Conservation (phyloP, 2,888 invertebrate genomes). For the Synanthedon formicaeformis region DNA sequence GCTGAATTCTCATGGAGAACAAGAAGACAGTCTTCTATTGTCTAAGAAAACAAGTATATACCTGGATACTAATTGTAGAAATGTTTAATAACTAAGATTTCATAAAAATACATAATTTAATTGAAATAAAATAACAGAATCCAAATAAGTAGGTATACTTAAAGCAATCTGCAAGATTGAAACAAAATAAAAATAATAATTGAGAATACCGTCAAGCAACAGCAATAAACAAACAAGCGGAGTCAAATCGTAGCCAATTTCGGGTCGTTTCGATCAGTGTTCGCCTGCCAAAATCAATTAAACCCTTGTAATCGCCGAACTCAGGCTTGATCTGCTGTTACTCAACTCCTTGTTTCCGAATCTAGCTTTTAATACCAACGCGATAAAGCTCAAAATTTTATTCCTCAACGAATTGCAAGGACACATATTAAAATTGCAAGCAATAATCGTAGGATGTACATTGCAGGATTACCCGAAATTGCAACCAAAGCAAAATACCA, state of each 20-base stretch:
- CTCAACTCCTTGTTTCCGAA: slow-evolving; percentile 5
- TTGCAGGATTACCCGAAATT: slow-evolving; percentile 54
- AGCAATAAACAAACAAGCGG: slow-evolving; percentile 33
- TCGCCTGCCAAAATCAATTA: slow-evolving; percentile 60
- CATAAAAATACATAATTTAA: too few species aligned
- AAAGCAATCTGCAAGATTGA: too few species aligned
- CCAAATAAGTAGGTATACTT: too few species aligned
- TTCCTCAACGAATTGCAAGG: not conserved
- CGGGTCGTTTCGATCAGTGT: slow-evolving; percentile 37
- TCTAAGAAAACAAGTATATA: too few species aligned
- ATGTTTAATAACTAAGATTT: too few species aligned
- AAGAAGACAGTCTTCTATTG: too few species aligned
- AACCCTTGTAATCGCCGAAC: slow-evolving; percentile 38
- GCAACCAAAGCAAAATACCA: slow-evolving; percentile 47
- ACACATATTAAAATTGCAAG: not conserved
- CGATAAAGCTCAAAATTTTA: not conserved
- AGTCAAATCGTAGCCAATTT: slow-evolving; percentile 34
- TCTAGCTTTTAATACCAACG: slow-evolving; percentile 8
- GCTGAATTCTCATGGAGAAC: too few species aligned
- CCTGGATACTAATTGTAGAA: too few species aligned
- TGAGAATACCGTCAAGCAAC: too few species aligned
- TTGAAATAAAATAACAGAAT: too few species aligned
- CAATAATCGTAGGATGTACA: slow-evolving; percentile 45
- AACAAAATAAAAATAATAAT: too few species aligned
- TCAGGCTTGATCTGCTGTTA: slow-evolving; percentile 7